These are phyloP conservation scores for Geophilus truncorum DNA, from an alignment of 2,888 invertebrate species.

Conservation along the genomic window DNA sequence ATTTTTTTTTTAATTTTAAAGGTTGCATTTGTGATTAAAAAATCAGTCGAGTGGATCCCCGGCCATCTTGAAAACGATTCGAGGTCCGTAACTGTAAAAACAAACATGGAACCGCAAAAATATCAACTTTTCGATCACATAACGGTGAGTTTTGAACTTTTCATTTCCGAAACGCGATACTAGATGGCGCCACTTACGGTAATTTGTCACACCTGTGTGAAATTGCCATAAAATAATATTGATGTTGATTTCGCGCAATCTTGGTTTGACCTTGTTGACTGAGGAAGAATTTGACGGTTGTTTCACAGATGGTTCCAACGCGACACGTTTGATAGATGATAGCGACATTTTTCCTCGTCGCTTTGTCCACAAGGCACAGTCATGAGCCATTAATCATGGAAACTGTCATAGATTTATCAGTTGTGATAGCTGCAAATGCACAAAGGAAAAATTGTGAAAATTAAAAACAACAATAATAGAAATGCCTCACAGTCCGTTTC, in stretches of 20 bases:
- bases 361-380: neutral
- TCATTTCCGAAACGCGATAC: no score
- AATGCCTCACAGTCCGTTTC: neutral
- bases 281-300: neutral
- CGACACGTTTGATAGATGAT: neutral
- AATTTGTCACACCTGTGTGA: no score
- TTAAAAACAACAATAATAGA: neutral
- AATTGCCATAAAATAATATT: neutral
- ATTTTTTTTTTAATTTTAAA: neutral
- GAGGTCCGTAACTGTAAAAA: slow-evolving; percentile 42
- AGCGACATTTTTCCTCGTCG: neutral
- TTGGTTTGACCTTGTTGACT: neutral
- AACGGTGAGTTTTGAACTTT: slow-evolving; percentile 45
- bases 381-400: neutral
- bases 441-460: neutral
- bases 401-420: neutral
- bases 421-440: neutral
- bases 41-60: slow-evolving; percentile 36
- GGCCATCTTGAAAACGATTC: slow-evolving; percentile 34
- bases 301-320: neutral
- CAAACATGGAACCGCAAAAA: slow-evolving; percentile 41
- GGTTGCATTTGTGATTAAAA: slow-evolving; percentile 36
- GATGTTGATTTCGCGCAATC: neutral
- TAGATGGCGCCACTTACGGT: neutral
- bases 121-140: slow-evolving; percentile 47